phyloP scores from a whole-genome alignment of 2,113 vertebrate species.

The Laticauda colubrina region DNA sequence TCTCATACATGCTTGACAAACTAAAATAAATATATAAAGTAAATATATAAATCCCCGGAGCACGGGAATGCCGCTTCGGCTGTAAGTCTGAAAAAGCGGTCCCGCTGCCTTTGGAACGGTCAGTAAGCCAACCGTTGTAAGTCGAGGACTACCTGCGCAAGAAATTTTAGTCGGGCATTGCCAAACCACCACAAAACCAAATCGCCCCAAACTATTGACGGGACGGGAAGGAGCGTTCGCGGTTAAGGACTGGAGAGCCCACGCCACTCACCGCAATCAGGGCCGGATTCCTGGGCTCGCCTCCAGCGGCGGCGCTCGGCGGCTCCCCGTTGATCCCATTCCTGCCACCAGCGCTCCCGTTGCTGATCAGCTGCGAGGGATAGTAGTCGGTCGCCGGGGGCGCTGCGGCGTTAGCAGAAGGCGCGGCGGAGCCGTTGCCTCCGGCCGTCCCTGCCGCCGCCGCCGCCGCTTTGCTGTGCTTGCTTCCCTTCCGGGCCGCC shows the following conservation, averaged over 20 bases:
- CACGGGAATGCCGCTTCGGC: too few species aligned
- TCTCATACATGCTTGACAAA: too few species aligned
- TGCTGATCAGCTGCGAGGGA: slow-evolving; percentile 62
- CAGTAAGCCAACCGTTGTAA: too few species aligned
- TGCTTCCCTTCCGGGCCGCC: slow-evolving; percentile 73
- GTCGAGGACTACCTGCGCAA: not conserved
- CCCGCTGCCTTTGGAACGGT: too few species aligned
- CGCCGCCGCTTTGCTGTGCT: slow-evolving; percentile 73
- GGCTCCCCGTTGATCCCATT: slow-evolving; percentile 76
- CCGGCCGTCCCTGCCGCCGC: slow-evolving; percentile 17
- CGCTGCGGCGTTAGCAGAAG: slow-evolving; percentile 40
- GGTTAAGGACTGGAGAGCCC: not conserved
- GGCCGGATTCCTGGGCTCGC: slow-evolving; percentile 81
- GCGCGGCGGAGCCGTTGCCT: slow-evolving; percentile 38
- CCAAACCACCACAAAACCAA: not conserved
- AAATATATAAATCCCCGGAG: too few species aligned
- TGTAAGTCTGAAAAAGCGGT: too few species aligned
- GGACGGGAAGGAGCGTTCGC: not conserved
- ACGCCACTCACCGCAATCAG: slow-evolving; percentile 85
- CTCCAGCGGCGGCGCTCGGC: slow-evolving; percentile 55
- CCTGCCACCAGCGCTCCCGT: slow-evolving; percentile 58
- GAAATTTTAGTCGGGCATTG: not conserved
- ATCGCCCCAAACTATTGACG: not conserved
- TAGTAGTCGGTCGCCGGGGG: slow-evolving; percentile 67
- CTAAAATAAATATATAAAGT: too few species aligned